Evolutionary conservation across 2,888 invertebrate genomes (phyloP).

Genomic region (Troides oblongomaculatus): DNA sequence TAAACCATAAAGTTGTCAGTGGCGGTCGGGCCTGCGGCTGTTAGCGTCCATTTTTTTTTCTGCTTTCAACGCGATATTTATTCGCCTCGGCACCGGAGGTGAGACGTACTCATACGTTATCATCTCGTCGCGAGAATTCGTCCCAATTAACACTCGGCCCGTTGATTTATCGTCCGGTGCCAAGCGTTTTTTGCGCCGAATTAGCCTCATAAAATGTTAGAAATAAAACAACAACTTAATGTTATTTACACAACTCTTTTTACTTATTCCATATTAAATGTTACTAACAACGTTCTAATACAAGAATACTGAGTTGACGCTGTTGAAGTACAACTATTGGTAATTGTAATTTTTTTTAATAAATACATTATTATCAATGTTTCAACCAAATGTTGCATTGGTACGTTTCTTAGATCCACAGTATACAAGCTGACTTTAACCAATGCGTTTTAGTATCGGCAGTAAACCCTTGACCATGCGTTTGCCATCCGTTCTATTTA

Average conservation of each 20-base stretch:
- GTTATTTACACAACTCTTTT: conserved; percentile 31
- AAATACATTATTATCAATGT: not conserved
- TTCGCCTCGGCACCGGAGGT: conserved; percentile 22
- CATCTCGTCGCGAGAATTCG: conserved; percentile 61
- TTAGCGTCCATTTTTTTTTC: conserved; percentile 23
- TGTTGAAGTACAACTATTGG: too few relatives aligned
- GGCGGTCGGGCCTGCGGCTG: conserved; percentile 18
- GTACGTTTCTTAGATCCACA: conserved; percentile 11
- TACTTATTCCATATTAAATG: too few relatives aligned
- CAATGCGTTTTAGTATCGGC: not conserved
- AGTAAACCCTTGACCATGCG: not conserved
- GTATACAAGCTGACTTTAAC: not conserved
- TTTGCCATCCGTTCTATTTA: conserved; percentile 8
- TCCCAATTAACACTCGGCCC: conserved; percentile 73
- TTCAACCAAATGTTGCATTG: not conserved
- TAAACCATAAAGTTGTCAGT: conserved; percentile 11
- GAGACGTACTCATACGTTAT: conserved; percentile 44
- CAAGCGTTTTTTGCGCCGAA: conserved; percentile 62
- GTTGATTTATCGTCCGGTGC: conserved; percentile 67
- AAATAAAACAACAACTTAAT: conserved; percentile 46
- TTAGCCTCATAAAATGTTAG: conserved; percentile 60
- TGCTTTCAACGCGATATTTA: conserved; percentile 31
- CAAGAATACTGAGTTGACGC: too few relatives aligned
- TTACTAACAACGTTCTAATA: too few relatives aligned
- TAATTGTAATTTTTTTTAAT: too few relatives aligned